These are phyloP conservation scores for Calephelis perditalis DNA, from an alignment of 2,888 invertebrate species.

Conservation along the genomic window DNA sequence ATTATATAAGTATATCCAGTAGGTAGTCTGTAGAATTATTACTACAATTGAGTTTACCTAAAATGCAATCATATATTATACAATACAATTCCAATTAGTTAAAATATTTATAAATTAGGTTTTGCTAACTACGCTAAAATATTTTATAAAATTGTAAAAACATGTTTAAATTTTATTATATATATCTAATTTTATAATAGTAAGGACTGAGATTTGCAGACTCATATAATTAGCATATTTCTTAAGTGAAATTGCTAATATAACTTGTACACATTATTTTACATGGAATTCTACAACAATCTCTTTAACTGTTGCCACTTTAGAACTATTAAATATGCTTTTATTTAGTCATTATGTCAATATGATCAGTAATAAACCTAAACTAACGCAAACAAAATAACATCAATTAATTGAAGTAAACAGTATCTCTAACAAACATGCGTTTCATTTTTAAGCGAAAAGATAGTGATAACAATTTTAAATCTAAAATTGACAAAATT, in stretches of 20 bases:
- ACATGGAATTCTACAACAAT: slow-evolving; percentile 55
- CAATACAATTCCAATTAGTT: slow-evolving; percentile 46
- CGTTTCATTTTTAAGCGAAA: slow-evolving; percentile 43
- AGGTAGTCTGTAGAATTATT: slow-evolving; percentile 51
- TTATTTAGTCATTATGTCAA: neutral
- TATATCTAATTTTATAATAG: slow-evolving; percentile 64
- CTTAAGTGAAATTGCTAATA: slow-evolving; percentile 60
- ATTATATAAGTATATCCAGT: slow-evolving; percentile 34
- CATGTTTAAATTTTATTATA: slow-evolving; percentile 50
- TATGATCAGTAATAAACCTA: slow-evolving; percentile 12
- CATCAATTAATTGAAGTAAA: slow-evolving; percentile 23
- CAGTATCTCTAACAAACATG: slow-evolving; percentile 25
- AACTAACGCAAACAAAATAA: slow-evolving; percentile 27
- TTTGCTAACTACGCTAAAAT: slow-evolving; percentile 67
- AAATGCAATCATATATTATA: slow-evolving; percentile 45
- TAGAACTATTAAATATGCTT: slow-evolving; percentile 35
- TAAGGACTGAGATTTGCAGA: slow-evolving; percentile 65
- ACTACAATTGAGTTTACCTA: slow-evolving; percentile 41
- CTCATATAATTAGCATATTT: slow-evolving; percentile 47
- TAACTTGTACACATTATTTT: slow-evolving; percentile 29
- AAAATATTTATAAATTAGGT: slow-evolving; percentile 52
- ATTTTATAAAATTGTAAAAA: slow-evolving; percentile 70
- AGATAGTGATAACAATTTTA: slow-evolving; percentile 58
- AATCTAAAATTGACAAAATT: slow-evolving; percentile 78
- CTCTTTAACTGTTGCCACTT: slow-evolving; percentile 66